Base-by-base conservation (phyloP, 2,888 invertebrate genomes). In the Chrysina gloriosa region DNA sequence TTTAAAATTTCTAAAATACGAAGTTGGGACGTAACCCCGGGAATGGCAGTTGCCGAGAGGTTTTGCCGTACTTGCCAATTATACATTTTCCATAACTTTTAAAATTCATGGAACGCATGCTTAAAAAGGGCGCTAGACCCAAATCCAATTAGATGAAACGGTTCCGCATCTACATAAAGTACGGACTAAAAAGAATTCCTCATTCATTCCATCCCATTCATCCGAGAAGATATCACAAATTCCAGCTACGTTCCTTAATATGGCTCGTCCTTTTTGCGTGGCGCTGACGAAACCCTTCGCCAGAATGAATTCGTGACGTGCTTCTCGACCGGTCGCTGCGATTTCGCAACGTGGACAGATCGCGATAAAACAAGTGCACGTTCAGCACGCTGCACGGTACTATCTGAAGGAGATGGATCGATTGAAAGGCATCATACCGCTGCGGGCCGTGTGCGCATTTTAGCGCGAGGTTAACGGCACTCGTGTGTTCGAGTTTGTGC, bases 381-480 rank as follows among this genome's bases (percentile, higher is more conserved):
- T 21, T 21, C 19, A 5, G 19, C 19, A 7, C 19, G 42, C 16
- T 14, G 16, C 42, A 11, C 36, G n/a, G 11, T 36, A 36, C 36
- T 4, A 36, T 36, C 36, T n/a, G n/a, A 14, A 36, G 36, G 23
- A 21, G 48, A 48, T 11, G 31, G 31, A 52, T 52, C 52, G 52
- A 52, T 52, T 16, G 52, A 19, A 31, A 31, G 31, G 52, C 52
- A 27, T 27, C 48, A 52, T 14, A 19, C 3, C 31, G 52, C 52
- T 31, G 27, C 27, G 25, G 42, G 29, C 42, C 16, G 58, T 61
- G 56, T 36, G 58, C 52, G 52, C 52, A 52, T 61, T 61, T 61
- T 61, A 61, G 45, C 58, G 29, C 58, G 58, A 61, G 58, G 58
- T 61, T 61, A 61, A 61, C 58, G 58, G 58, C 52, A 52, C 52